These are phyloP conservation scores for Limnothrissa miodon DNA, from an alignment of 2,113 vertebrate genomes.

Conservation along the genomic window DNA sequence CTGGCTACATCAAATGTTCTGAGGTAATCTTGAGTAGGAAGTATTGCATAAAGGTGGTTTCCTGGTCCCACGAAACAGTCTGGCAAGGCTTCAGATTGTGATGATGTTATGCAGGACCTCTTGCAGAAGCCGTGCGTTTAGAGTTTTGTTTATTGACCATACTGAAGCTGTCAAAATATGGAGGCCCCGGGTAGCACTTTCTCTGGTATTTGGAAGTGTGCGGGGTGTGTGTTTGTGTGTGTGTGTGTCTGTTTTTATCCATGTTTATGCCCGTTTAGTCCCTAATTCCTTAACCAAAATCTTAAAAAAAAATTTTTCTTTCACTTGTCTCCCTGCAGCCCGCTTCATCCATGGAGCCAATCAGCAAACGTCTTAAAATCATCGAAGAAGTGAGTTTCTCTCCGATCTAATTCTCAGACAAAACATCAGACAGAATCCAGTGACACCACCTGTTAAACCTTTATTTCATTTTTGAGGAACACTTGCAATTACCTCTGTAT, in stretches of 20 bases:
- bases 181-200: conserved; percentile 2
- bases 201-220: neutral
- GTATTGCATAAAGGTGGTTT: neutral
- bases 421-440: neutral
- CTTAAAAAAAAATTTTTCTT: neutral
- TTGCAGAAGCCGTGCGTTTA: neutral
- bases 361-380: conserved; percentile 95
- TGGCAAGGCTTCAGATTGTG: neutral
- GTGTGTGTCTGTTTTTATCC: neutral
- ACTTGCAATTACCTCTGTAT: no score
- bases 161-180: conserved; percentile 16
- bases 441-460: no score
- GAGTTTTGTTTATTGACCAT: neutral
- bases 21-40: neutral
- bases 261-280: neutral
- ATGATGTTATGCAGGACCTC: neutral
- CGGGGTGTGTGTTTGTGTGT: conserved; percentile 11
- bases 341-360: conserved; percentile 78
- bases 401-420: neutral
- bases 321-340: conserved; percentile 58
- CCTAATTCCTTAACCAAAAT: neutral
- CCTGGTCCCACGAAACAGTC: neutral
- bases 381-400: conserved; percentile 84
- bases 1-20: neutral
- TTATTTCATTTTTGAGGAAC: no score